phyloP scores from a whole-genome alignment of 2,797 vertebrate species.

The Percopsis omiscomaycus region DNA sequence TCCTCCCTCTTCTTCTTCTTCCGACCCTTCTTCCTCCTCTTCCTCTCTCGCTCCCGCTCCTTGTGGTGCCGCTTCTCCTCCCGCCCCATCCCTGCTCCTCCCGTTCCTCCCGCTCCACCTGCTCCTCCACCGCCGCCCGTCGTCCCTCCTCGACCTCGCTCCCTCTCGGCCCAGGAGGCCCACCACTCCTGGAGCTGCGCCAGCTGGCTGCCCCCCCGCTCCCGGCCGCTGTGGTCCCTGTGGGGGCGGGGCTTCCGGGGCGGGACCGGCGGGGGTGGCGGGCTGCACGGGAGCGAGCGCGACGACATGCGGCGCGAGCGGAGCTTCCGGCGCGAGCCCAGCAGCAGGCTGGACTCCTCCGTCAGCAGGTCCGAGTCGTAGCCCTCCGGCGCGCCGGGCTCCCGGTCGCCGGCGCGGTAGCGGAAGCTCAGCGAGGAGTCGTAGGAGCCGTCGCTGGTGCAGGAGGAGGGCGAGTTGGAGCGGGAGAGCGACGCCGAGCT shows the following conservation, averaged over 20 bases:
- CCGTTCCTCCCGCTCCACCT: slow-evolving; percentile 58
- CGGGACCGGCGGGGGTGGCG: slow-evolving; percentile 78
- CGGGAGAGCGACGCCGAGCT: slow-evolving; percentile 76
- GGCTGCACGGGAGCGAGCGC: slow-evolving; percentile 77
- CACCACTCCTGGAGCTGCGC: slow-evolving; percentile 82
- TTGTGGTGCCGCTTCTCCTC: slow-evolving; percentile 72
- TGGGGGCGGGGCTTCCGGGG: slow-evolving; percentile 78
- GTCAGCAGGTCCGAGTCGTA: slow-evolving; percentile 79
- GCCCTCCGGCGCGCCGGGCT: slow-evolving; percentile 65
- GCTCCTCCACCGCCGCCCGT: slow-evolving; percentile 37
- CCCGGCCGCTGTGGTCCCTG: slow-evolving; percentile 76
- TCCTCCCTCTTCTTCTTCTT: slow-evolving; percentile 81
- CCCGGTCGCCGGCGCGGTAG: slow-evolving; percentile 70
- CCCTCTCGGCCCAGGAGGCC: slow-evolving; percentile 79
- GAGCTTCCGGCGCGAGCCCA: slow-evolving; percentile 70
- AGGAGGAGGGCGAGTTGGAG: slow-evolving; percentile 76
- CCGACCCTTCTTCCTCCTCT: slow-evolving; percentile 69
- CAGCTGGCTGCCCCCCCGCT: slow-evolving; percentile 73
- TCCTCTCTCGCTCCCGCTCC: slow-evolving; percentile 51
- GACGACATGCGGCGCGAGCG: slow-evolving; percentile 77
- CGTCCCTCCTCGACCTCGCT: slow-evolving; percentile 55
- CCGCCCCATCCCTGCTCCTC: slow-evolving; percentile 45
- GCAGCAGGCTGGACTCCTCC: slow-evolving; percentile 82
- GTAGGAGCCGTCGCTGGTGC: slow-evolving; percentile 72
- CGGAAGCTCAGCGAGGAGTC: slow-evolving; percentile 78